Base-by-base conservation (phyloP, 1,140 invertebrate species). In the Psilanteris sp. region DNA sequence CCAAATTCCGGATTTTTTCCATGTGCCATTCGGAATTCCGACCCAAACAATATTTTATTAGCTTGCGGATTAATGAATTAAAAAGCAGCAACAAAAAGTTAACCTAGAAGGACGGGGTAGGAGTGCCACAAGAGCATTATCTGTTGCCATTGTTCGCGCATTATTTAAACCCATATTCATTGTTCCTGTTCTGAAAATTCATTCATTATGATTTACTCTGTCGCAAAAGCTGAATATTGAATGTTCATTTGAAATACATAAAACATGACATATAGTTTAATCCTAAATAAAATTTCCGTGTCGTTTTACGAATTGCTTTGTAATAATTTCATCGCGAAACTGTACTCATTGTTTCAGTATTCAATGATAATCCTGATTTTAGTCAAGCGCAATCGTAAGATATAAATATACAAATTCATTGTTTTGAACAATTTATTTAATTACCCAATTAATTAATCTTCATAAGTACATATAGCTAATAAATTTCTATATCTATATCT, bases 31-130 rank as follows among this genome's bases (percentile, higher is more conserved):
- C 32, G 1, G 15, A 55, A 75, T 67, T 64, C 50, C 44, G 4
- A 10, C 5, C 41, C 18, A 59, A 66, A 74, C 36, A 61, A 62
- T 67, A 37, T 67, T 74, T 67, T 55, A 57, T 64, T 24, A 7
- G 18, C 31, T n/a, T 15, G 16, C 13, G 59, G 26, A 1, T 29
- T 54, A 46, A 54, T 54, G 46, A 66, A 66, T 54, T 54, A 31
- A 54, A 54, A 66, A 54, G 54, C 22, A 29, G 29, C 43, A 34
- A 66, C 46, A 52, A 59, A 59, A 44, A 46, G 52, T 11, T 15
- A 26, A 9, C 20, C n/a, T 31, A n/a, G 18, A n/a, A 16, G 29
- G 27, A 27, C 26, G 10, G 26, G 24, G 22, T n/a, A 6, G 1
- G 2, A 8, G 15, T 4, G 11, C n/a, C 1, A 11, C 5, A 15